Evolutionary conservation across 2,888 invertebrate species (phyloP), one percentile per base, ranked within the genome.

Genomic region (Cepaea hortensis): DNA sequence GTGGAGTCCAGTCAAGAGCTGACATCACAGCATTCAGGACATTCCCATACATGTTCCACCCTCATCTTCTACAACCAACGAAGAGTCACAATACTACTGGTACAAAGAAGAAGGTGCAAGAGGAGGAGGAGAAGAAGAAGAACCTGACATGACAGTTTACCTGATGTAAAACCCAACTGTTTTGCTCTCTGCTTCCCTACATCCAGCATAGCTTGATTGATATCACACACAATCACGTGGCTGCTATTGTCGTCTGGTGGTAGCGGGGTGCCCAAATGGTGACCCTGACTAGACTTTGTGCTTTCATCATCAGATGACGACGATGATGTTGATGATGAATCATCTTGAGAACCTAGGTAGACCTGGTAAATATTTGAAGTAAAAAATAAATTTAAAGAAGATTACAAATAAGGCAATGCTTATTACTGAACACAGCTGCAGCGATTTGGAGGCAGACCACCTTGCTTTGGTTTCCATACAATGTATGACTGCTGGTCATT

Each of bases 201-300:
- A 91, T 98, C 96, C 82, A 99, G 94, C 99, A 99, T 99, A 88
- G 97, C 96, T 90, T 97, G 96, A 91, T 96, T 99, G 90, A 99
- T 98, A 94, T 99, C 99, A 91, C 96, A 95, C 6, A 96, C 95
- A 20, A 95, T 95, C 46, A 95, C 95, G 88, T 93, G 92, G 80
- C 81, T 89, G 35, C 85, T 81, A 5, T 73, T 72, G 13, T 7
- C 9, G 65, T 85, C 88, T 50, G 84, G 81, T 23, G 73, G 82
- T 15, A 73, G n/a, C 1, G 48, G 70, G 18, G 7, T 13, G 35
- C 3, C 6, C 3, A 18, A 15, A 68, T n/a, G 35, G 46, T 11
- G 72, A 9, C 6, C 77, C 70, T 35, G 75, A 13, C 5, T 18
- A 48, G 4, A 35, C 18, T 35, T 13, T 11, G 80, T 50, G 13